Percentiles rank a stretch among this genome's conserved stretches.
Evolutionary conservation across 2,888 invertebrate genomes (phyloP).

Genomic region (Gryllus longicercus): DNA sequence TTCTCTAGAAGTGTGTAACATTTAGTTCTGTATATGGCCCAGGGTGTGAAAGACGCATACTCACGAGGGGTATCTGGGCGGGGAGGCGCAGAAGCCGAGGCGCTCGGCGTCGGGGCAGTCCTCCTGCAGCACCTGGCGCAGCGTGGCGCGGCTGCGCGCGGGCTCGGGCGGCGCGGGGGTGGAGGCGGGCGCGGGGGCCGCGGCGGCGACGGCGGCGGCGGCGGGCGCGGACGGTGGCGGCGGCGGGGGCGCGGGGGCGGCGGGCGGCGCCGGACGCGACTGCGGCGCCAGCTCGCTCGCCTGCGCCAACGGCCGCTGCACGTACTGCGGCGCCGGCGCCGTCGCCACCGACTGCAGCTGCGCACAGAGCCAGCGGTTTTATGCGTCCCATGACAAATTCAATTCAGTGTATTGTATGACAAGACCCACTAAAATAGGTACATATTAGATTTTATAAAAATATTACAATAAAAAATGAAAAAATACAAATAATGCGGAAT

Average conservation of each 20-base stretch:
- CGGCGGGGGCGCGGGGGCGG: not conserved
- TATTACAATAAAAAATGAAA: too few relatives aligned
- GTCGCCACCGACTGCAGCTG: too few relatives aligned
- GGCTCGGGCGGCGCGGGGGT: not conserved
- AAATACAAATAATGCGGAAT: too few relatives aligned
- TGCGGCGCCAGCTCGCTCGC: not conserved
- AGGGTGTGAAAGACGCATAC: constrained; percentile 1
- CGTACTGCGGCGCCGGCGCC: too few relatives aligned
- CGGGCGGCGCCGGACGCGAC: not conserved
- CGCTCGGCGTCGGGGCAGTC: constrained; percentile 38
- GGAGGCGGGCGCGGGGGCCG: not conserved
- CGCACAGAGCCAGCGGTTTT: too few relatives aligned
- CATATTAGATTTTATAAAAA: too few relatives aligned
- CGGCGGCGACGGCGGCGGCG: not conserved
- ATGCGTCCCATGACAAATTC: too few relatives aligned
- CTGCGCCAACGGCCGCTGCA: too few relatives aligned
- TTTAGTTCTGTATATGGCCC: too few relatives aligned
- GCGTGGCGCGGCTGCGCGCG: constrained; percentile 31
- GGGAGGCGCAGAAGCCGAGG: constrained; percentile 38
- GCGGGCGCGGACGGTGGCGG: not conserved
- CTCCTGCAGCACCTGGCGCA: constrained; percentile 37
- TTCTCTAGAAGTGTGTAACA: too few relatives aligned
- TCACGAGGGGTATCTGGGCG: constrained; percentile 39
- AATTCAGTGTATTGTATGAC: too few relatives aligned
- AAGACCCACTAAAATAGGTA: too few relatives aligned